Base-by-base conservation (phyloP, 2,113 vertebrate genomes). In the Phyllostomus discolor region DNA sequence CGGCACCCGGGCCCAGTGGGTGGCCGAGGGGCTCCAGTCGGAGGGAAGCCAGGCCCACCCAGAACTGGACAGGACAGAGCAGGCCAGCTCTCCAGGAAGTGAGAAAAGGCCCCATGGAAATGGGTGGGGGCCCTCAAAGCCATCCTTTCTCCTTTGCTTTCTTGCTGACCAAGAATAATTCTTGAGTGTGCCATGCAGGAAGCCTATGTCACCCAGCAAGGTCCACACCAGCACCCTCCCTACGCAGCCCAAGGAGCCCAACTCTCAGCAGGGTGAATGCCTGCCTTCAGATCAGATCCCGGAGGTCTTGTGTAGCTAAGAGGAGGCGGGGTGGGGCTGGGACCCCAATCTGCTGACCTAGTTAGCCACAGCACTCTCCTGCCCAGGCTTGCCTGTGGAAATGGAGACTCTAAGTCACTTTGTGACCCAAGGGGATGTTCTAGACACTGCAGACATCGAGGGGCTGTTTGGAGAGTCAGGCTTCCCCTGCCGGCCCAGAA, bases 401-500 rank as follows among this genome's bases (percentile, higher is more conserved):
- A 76, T 31, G 22, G 28, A 46, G 64, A 24, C 48, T 14, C 31
- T 2, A 54, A 52, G 28, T n/a, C 16, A 12, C 48, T 28, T 9
- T 35, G 0, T 35, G 72, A 67, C 28, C 73, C 16, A 4, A 6
- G 7, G 31, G 24, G 66, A 50, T 59, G 52, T n/a, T 96, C 88
- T 78, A 20, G 38, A 91, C 62, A 48, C 46, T 15, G 17, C 22
- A 38, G 52, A 64, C 41, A 69, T 28, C n/a, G 72, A 54, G 88
- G 75, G 41, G 19, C 62, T 80, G 31, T 93, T 83, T 54, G 62
- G 72, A 75, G 87, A 83, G 67, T 86, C 35, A 82, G 94, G 93
- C 69, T 67, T 79, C 95, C 90, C 66, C 82, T 96, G 90, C 83
- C 96, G 83, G 95, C 66, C 31, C 17, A 33, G 48, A 66, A 43